Evolutionary conservation across 2,888 invertebrate species (phyloP).

Genomic region (Habrosyne pyritoides): DNA sequence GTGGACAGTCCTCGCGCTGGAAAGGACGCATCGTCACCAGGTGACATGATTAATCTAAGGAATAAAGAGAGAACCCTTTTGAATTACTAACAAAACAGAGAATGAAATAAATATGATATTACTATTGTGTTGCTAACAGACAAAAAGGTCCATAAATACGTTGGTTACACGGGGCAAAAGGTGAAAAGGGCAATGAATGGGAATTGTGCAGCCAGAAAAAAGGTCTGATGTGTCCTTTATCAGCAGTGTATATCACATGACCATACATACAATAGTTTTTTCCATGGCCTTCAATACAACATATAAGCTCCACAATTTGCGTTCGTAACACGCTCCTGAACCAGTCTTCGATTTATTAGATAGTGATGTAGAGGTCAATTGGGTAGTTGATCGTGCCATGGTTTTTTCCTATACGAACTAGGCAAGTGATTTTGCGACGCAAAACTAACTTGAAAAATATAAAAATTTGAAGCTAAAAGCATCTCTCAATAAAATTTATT

Average conservation of each 20-base stretch:
- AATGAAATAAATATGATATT: background rate
- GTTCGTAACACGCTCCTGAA: background rate
- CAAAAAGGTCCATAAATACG: background rate
- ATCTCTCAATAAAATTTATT: too few species aligned
- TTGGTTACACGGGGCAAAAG: background rate
- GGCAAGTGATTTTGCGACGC: background rate
- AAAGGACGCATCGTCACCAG: background rate
- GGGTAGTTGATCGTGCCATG: background rate
- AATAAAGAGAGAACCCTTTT: background rate
- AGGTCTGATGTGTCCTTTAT: background rate
- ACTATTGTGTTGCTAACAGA: background rate
- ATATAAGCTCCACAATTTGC: background rate
- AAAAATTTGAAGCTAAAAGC: too few species aligned
- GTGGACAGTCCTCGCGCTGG: background rate
- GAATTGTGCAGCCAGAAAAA: background rate
- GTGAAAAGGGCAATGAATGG: background rate
- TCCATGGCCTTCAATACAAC: too few species aligned
- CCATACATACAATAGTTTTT: background rate
- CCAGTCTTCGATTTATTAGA: background rate
- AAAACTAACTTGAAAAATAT: background rate
- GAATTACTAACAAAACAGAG: background rate
- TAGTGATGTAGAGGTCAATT: background rate
- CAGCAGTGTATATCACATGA: background rate
- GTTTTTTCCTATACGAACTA: background rate
- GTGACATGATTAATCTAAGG: background rate